Base-by-base conservation (phyloP, 1,140 invertebrate genomes). In the Drosophila ohnishii region DNA sequence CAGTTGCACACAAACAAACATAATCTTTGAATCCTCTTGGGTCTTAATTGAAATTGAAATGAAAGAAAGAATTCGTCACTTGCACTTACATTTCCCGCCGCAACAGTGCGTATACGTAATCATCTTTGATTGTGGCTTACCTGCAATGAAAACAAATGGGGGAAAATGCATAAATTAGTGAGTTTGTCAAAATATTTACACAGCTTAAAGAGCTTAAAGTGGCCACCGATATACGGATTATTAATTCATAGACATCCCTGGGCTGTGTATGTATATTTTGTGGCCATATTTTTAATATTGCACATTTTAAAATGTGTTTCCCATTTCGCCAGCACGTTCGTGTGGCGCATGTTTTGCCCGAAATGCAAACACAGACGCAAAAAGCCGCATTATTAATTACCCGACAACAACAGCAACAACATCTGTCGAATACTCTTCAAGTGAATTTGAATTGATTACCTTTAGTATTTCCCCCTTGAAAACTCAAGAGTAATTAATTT, bases 31-130 rank as follows among this genome's bases (percentile, higher is more conserved):
- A 40, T 70, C 73, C 42, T n/a, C 44, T 58, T 22, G n/a, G 44
- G 10, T 16, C 53, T 57, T 83, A 82, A 82, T 82, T 82, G 75
- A 78, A 82, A 78, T 64, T 57, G 57, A 51, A 47, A 53, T 78
- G 34, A 16, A 32, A 19, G 19, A 19, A 19, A 32, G n/a, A 66
- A 42, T 59, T 67, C 56, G 50, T 71, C 53, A 77, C 48, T 78
- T 82, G 69, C 70, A 83, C 75, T 83, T 84, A 84, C 80, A 63
- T 58, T 80, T 76, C 34, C 30, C 9, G 6, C 39, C 25, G 30
- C 56, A 34, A 63, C 50, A 48, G 50, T 58, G 53, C 16, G 42
- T 71, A 58, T 76, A 66, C 28, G 44, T 44, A 61, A 66, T 65
- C 51, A 67, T 76, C 57, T 57, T 64, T 58, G 37, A 45, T 42